Percentiles rank a stretch among this genome's conserved stretches.
Evolutionary conservation across 2,888 invertebrate species (phyloP).

Genomic region (Caenorhabditis virilis): DNA sequence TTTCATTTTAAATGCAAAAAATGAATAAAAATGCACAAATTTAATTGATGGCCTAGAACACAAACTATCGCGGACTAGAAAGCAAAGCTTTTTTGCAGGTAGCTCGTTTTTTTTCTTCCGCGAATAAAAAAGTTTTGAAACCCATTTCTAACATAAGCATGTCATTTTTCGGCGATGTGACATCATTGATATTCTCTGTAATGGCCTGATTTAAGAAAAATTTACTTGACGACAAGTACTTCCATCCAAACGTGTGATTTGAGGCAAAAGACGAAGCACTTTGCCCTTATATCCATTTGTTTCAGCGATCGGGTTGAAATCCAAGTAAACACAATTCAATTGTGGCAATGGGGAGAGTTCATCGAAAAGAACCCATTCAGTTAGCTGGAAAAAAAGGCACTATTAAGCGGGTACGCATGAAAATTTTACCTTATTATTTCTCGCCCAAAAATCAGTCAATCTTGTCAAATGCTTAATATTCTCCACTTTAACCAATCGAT

Average conservation of each 20-base stretch:
- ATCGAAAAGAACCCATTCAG: slow-evolving; percentile 48
- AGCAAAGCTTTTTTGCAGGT: too few relatives aligned
- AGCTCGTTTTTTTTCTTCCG: too few relatives aligned
- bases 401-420: neutral
- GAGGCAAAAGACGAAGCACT: slow-evolving; percentile 84
- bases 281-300: slow-evolving; percentile 74
- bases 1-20: too few relatives aligned
- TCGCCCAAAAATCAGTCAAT: slow-evolving; percentile 62
- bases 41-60: too few relatives aligned
- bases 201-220: too few relatives aligned
- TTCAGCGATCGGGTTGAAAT: slow-evolving; percentile 79
- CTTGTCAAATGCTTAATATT: slow-evolving; percentile 50
- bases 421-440: slow-evolving; percentile 48
- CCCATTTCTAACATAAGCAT: too few relatives aligned
- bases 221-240: slow-evolving; percentile 69
- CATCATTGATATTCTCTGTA: too few relatives aligned
- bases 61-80: too few relatives aligned
- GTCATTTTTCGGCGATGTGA: too few relatives aligned
- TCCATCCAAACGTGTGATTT: slow-evolving; percentile 90
- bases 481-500: slow-evolving; percentile 49
- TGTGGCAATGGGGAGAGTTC: slow-evolving; percentile 48
- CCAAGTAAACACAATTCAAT: slow-evolving; percentile 73
- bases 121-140: too few relatives aligned
- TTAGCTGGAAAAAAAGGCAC: slow-evolving; percentile 23
- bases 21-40: too few relatives aligned